A percentile compares a stretch with the other conserved stretches of the same genome.
phyloP scores from a whole-genome alignment of 2,797 vertebrate genomes.

The Phoeniculus purpureus region DNA sequence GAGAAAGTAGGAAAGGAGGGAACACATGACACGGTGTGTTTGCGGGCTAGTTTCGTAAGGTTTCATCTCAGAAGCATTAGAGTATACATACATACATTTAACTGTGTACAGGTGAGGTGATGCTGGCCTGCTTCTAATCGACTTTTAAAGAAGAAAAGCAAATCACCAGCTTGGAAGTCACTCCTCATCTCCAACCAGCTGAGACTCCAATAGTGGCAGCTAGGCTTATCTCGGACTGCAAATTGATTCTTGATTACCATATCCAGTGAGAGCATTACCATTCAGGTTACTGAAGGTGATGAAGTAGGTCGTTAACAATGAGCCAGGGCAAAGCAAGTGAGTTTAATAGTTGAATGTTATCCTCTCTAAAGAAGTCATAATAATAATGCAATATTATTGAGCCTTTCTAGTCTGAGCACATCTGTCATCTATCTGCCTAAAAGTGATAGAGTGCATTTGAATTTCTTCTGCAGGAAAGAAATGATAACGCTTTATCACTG shows the following conservation, averaged over 20 bases:
- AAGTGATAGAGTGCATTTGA: conserved; percentile 50
- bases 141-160: conserved; percentile 13
- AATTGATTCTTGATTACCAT: conserved; percentile 49
- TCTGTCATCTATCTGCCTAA: conserved; percentile 52
- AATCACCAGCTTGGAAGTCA: conserved; percentile 20
- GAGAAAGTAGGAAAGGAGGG: neutral
- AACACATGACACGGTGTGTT: neutral
- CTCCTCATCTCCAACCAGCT: neutral
- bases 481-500: conserved; percentile 32
- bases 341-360: conserved; percentile 57
- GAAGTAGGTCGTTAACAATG: conserved; percentile 56
- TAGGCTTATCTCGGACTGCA: neutral
- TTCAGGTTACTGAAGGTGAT: conserved; percentile 53
- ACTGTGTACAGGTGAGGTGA: neutral
- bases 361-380: conserved; percentile 48
- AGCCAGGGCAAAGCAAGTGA: conserved; percentile 53
- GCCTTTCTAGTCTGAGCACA: conserved; percentile 42
- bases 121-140: neutral
- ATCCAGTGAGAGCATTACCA: conserved; percentile 28
- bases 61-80: neutral
- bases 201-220: neutral
- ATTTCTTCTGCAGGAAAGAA: conserved; percentile 33
- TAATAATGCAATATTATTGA: conserved; percentile 46
- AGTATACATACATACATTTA: neutral
- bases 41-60: neutral